Evolutionary conservation across 2,888 invertebrate species (phyloP).

Genomic region (Drosophila koepferae): DNA sequence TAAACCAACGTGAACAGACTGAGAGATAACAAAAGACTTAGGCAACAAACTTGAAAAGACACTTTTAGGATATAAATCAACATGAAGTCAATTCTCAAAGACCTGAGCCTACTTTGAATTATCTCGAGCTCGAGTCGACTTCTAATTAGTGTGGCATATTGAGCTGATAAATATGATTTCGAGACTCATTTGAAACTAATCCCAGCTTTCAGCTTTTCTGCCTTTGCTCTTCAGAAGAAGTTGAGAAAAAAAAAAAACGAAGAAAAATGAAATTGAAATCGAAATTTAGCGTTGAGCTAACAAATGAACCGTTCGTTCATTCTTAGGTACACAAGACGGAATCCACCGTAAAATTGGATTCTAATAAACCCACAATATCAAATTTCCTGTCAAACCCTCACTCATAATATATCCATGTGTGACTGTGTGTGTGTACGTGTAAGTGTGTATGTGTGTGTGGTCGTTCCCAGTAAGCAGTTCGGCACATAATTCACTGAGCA

Average conservation of each 20-base stretch:
- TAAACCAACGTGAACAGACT: slow-evolving; percentile 19
- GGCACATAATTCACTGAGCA: slow-evolving; percentile 77
- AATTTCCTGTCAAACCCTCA: slow-evolving; percentile 67
- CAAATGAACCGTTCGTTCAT: slow-evolving; percentile 34
- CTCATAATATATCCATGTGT: slow-evolving; percentile 20
- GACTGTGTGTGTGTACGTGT: slow-evolving; percentile 37
- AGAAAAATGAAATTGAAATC: slow-evolving; percentile 30
- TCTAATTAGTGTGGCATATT: slow-evolving; percentile 6
- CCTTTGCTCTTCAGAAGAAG: slow-evolving; percentile 9
- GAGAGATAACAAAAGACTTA: slow-evolving; percentile 57
- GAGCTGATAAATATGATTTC: neutral
- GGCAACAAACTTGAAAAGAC: slow-evolving; percentile 51
- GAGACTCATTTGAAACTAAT: neutral
- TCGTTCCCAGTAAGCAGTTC: slow-evolving; percentile 72
- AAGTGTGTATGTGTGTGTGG: slow-evolving; percentile 63
- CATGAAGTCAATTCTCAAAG: neutral
- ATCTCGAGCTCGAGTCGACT: neutral
- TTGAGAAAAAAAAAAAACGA: neutral
- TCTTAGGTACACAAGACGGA: slow-evolving; percentile 26
- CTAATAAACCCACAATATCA: slow-evolving; percentile 69
- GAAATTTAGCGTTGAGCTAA: slow-evolving; percentile 18
- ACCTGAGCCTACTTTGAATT: neutral
- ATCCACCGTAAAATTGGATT: slow-evolving; percentile 50
- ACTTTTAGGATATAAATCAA: slow-evolving; percentile 17
- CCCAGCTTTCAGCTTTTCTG: neutral